These are phyloP conservation scores for Semibalanus balanoides DNA, from an alignment of 1,140 invertebrate species.

Conservation along the genomic window DNA sequence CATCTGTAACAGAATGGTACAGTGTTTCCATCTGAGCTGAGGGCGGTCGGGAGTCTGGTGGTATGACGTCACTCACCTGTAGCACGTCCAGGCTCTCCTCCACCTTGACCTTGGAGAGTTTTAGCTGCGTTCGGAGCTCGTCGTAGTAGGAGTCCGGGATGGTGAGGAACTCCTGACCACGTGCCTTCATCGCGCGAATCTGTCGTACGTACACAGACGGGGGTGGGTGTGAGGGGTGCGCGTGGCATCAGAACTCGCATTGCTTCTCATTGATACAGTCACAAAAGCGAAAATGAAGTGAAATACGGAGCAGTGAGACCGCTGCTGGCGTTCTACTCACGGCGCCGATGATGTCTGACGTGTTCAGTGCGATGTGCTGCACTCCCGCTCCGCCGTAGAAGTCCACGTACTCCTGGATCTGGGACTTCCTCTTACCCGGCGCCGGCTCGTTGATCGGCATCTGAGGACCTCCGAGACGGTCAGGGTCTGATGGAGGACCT, in stretches of 20 bases:
- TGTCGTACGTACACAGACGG: conserved; percentile 29
- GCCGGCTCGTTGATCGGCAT: conserved; percentile 98
- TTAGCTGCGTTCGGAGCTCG: conserved; percentile 59
- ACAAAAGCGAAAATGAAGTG: too few relatives aligned
- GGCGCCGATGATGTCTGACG: conserved; percentile 72
- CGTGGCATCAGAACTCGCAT: neutral
- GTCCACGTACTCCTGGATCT: conserved; percentile 97
- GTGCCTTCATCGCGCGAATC: conserved; percentile 60
- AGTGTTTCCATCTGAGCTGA: too few relatives aligned
- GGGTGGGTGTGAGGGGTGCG: too few relatives aligned
- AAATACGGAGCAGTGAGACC: too few relatives aligned
- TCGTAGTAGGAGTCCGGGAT: conserved; percentile 86
- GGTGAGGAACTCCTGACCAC: conserved; percentile 79
- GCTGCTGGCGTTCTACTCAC: too few relatives aligned
- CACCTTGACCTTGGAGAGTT: conserved; percentile 48
- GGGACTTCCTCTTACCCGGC: conserved; percentile 84
- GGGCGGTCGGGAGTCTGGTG: conserved; percentile 13
- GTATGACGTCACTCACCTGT: conserved; percentile 7
- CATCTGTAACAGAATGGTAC: too few relatives aligned
- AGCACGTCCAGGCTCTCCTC: conserved; percentile 21
- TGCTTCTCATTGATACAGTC: too few relatives aligned
- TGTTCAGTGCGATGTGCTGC: conserved; percentile 95
- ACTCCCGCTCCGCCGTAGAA: conserved; percentile 96
- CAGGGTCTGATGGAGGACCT: too few relatives aligned
- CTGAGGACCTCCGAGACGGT: too few relatives aligned